Evolutionary conservation across 2,113 vertebrate genomes (phyloP), one percentile per base, ranked within the genome.

Genomic region (Pelobates fuscus): DNA sequence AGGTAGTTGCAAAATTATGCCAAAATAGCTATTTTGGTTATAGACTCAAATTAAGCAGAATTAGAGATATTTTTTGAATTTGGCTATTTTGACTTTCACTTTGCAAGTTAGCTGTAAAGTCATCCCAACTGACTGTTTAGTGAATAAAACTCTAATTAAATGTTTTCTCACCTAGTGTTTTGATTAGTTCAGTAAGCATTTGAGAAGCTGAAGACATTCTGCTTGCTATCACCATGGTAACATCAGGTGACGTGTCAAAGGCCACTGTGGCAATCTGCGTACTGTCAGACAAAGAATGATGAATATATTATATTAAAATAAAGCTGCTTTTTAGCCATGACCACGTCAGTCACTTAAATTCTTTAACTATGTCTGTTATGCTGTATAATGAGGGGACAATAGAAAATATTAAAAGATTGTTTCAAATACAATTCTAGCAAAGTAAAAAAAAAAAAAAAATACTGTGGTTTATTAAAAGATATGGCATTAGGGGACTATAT

Each of bases 201-300:
- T 15, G 32, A 65, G 32, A 24, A 20, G 60, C 27, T 18, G n/a
- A 15, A 62, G n/a, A 17, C 20, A 10, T 43, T 43, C n/a, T 24
- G 41, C 1, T 25, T 46, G 1, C 15, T 30, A 15, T 67, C 41
- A 15, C 64, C 55, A 76, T 67, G 67, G 73, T 24, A 67, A 67
- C 58, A 20, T 52, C 55, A 32, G 41, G 55, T 29, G 58, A 30
- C 24, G 41, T 21, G 49, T 5, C 49, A 65, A 66, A 66, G 29
- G 54, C 49, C 61, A 24, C 20, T 15, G 21, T 7, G 8, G 8
- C 61, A 29, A 7, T 59, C 5, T 49, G 30, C 25, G 25, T 10
- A 44, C 41, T 24, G 20, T 67, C 18, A 67, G 15, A 18, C 11
- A 57, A 17, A 46, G 54, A 15, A 29, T 2, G 15, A 37, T 30